Conservation (phyloP, 2,113 vertebrate genomes). For the Pachypanchax playfairii region DNA sequence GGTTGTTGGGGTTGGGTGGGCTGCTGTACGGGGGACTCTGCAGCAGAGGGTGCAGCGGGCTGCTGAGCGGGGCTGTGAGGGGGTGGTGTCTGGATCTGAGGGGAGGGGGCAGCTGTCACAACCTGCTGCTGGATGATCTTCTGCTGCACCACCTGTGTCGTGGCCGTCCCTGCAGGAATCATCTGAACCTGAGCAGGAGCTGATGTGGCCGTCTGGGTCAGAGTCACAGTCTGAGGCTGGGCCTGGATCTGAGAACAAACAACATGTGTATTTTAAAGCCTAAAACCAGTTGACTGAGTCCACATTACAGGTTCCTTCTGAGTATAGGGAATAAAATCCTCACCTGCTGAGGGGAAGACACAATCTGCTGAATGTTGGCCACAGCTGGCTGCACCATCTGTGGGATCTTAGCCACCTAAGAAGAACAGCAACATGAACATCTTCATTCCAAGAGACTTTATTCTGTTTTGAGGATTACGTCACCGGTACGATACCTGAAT, state of each 20-base stretch:
- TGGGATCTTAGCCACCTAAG: constrained; percentile 87
- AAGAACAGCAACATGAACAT: constrained; percentile 40
- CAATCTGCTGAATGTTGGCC: constrained; percentile 88
- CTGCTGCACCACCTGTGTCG: constrained; percentile 87
- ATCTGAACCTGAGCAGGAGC: constrained; percentile 85
- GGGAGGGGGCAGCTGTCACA: constrained; percentile 79
- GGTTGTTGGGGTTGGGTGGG: constrained; percentile 75
- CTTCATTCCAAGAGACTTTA: neutral
- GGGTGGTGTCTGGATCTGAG: constrained; percentile 85
- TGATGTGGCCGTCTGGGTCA: constrained; percentile 81
- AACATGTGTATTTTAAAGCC: neutral
- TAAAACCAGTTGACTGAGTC: neutral
- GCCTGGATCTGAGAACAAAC: constrained; percentile 78
- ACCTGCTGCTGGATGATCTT: constrained; percentile 89
- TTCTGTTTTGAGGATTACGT: neutral
- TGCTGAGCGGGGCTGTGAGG: constrained; percentile 86
- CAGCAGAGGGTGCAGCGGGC: constrained; percentile 40
- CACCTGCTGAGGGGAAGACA: constrained; percentile 91
- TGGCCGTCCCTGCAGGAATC: constrained; percentile 80
- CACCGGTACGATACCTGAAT: constrained; percentile 82
- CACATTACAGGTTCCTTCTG: too few species aligned
- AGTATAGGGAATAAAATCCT: constrained; percentile 20
- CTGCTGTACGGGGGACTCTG: constrained; percentile 80
- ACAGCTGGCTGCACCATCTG: constrained; percentile 85
- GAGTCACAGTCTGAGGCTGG: constrained; percentile 84